Conservation (phyloP, 1,140 invertebrate genomes). For the Stenopsyche tienmushanensis region DNA sequence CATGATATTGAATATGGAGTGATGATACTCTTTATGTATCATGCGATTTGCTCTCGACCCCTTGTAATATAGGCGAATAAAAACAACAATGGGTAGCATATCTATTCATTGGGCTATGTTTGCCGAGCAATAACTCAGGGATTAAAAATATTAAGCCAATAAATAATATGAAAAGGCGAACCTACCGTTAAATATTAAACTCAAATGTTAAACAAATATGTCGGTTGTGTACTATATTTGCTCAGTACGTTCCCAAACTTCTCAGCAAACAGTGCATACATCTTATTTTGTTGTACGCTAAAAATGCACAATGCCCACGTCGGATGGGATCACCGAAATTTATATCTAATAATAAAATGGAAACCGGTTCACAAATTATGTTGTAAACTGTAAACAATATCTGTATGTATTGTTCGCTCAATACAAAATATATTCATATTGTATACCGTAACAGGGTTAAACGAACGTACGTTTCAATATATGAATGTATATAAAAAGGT, state of each 20-base stretch:
- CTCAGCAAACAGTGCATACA: not conserved
- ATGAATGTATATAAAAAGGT: too few relatives aligned
- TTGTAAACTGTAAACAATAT: too few relatives aligned
- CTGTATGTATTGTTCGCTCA: too few relatives aligned
- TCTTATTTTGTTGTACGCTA: not conserved
- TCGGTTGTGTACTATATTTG: not conserved
- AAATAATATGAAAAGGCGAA: conserved; percentile 33
- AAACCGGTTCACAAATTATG: not conserved
- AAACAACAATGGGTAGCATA: not conserved
- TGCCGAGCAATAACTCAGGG: conserved; percentile 40
- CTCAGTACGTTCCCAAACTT: not conserved
- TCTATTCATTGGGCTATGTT: conserved; percentile 28
- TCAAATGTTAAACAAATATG: conserved; percentile 37
- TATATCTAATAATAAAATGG: not conserved
- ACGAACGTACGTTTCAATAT: too few relatives aligned
- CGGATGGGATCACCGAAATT: not conserved
- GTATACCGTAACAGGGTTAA: too few relatives aligned
- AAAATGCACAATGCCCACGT: not conserved
- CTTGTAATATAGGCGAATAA: not conserved
- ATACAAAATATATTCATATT: too few relatives aligned
- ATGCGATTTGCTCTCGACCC: not conserved
- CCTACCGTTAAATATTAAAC: conserved; percentile 35
- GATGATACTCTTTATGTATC: not conserved
- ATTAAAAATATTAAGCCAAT: conserved; percentile 42
- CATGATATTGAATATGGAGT: not conserved